These are phyloP conservation scores for Oryzias javanicus DNA, from an alignment of 2,113 vertebrate genomes.

Conservation along the genomic window DNA sequence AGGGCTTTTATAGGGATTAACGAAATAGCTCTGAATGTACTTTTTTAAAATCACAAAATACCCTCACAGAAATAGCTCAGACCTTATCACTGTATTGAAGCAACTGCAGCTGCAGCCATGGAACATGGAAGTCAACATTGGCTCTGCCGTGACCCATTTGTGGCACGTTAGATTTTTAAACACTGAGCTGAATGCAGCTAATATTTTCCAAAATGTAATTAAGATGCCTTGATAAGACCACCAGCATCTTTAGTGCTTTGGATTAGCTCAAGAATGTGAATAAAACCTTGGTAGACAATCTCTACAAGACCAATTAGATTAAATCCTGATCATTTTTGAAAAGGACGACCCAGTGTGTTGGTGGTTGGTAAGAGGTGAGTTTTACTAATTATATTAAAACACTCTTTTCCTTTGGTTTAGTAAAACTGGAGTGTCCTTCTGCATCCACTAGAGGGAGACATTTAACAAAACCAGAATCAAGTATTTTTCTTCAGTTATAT, in stretches of 20 bases:
- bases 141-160: slow-evolving; percentile 4
- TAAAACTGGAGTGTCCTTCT: neutral
- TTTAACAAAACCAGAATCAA: neutral
- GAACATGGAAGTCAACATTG: slow-evolving; percentile 32
- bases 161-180: neutral
- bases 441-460: slow-evolving; percentile 36
- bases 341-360: slow-evolving; percentile 14
- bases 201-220: too few species aligned
- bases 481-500: neutral
- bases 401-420: slow-evolving; percentile 5
- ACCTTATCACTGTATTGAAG: slow-evolving; percentile 39
- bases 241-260: slow-evolving; percentile 27
- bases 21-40: slow-evolving; percentile 55
- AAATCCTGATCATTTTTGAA: slow-evolving; percentile 26
- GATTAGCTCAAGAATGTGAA: slow-evolving; percentile 21
- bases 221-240: slow-evolving; percentile 35
- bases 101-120: neutral
- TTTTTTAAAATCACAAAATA: slow-evolving; percentile 58
- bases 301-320: slow-evolving; percentile 38
- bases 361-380: slow-evolving; percentile 33
- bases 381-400: slow-evolving; percentile 44
- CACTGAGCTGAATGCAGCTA: too few species aligned
- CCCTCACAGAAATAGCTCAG: slow-evolving; percentile 51
- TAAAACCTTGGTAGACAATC: slow-evolving; percentile 32
- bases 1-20: slow-evolving; percentile 50